Conservation (phyloP, 2,113 vertebrate species). For the Clinocottus analis region DNA sequence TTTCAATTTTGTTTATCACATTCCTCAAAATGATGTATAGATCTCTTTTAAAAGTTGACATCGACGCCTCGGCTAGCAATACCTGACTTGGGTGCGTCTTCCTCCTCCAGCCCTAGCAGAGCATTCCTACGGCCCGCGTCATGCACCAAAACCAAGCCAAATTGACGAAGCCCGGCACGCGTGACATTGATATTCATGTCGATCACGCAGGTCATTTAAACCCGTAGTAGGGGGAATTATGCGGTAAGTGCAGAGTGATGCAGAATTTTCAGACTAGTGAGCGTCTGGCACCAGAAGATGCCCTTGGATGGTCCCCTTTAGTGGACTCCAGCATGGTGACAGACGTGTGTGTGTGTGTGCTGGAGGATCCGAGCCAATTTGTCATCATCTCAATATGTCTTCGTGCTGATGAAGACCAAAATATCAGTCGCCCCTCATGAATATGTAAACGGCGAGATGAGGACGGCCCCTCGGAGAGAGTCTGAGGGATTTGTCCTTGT, state of each 20-base stretch:
- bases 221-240: conserved; percentile 66
- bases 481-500: conserved; percentile 48
- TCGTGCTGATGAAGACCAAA: conserved; percentile 55
- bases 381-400: conserved; percentile 62
- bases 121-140: conserved; percentile 36
- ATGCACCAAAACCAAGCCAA: conserved; percentile 50
- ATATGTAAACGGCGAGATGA: conserved; percentile 56
- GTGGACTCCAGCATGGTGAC: conserved; percentile 45
- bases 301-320: conserved; percentile 68
- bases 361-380: conserved; percentile 48
- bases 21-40: conserved; percentile 46
- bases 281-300: conserved; percentile 63
- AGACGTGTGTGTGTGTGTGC: background rate
- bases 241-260: conserved; percentile 66
- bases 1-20: conserved; percentile 18
- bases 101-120: background rate
- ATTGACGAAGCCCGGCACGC: conserved; percentile 52
- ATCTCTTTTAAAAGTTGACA: conserved; percentile 43
- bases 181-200: conserved; percentile 80
- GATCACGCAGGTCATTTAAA: conserved; percentile 70
- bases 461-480: conserved; percentile 20
- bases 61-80: conserved; percentile 41
- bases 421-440: conserved; percentile 61
- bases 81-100: conserved; percentile 22
- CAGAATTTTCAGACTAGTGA: conserved; percentile 61